Percentiles rank a stretch among this genome's conserved stretches.
These are phyloP conservation scores for Syngnathus floridae DNA, from an alignment of 2,113 vertebrate genomes.

Conservation along the genomic window DNA sequence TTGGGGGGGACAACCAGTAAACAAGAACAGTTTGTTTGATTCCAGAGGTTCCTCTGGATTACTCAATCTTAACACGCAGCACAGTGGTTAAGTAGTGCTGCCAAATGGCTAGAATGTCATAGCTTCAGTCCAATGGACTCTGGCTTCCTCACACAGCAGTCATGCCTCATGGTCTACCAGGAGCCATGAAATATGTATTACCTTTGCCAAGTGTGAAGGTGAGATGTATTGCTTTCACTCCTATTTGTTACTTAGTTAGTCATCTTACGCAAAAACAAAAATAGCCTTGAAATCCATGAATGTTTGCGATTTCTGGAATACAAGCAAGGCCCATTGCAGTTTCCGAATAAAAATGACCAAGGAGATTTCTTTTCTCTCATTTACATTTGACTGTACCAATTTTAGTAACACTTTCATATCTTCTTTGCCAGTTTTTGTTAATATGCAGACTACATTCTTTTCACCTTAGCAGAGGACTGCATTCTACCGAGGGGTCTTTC, in stretches of 20 bases:
- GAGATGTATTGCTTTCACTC: not conserved
- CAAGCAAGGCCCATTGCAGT: not conserved
- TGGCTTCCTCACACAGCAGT: not conserved
- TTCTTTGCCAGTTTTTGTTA: not conserved
- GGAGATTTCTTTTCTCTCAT: not conserved
- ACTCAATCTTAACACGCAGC: not conserved
- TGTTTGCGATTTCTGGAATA: not conserved
- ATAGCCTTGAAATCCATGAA: not conserved
- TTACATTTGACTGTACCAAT: not conserved
- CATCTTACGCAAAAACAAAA: not conserved
- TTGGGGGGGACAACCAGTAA: not conserved
- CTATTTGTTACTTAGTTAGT: not conserved
- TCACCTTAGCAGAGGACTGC: not conserved
- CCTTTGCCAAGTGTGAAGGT: not conserved
- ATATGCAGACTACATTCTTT: not conserved
- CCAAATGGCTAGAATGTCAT: not conserved
- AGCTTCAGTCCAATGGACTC: not conserved
- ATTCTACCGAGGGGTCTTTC: not conserved
- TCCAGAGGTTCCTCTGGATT: not conserved
- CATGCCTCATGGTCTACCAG: not conserved
- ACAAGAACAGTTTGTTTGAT: not conserved
- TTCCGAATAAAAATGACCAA: not conserved
- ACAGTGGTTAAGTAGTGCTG: not conserved
- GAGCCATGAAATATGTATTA: constrained; percentile 1
- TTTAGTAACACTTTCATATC: not conserved